Conservation (phyloP, 2,113 vertebrate species). For the Neotragus pygmaeus region DNA sequence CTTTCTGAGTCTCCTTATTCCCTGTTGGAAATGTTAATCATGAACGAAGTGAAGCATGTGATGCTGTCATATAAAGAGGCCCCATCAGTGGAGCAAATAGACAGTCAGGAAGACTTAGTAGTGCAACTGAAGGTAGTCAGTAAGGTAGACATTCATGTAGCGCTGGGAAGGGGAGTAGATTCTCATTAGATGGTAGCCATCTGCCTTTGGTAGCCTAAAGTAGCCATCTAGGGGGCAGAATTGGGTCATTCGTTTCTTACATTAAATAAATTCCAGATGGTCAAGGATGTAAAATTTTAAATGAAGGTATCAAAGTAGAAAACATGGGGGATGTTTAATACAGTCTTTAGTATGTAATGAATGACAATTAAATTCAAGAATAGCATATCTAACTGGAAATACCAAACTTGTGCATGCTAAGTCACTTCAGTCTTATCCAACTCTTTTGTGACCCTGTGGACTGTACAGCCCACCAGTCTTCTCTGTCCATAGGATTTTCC, state of each 20-base stretch:
- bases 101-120: neutral
- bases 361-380: neutral
- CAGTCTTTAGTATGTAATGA: neutral
- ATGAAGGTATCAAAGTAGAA: neutral
- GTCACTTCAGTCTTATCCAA: neutral
- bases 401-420: neutral
- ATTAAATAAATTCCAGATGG: neutral
- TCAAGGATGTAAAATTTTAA: slow-evolving; percentile 1
- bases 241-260: neutral
- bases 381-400: neutral
- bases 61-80: neutral
- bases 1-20: neutral
- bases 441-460: neutral
- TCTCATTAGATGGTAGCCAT: neutral
- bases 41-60: neutral
- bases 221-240: neutral
- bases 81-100: neutral
- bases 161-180: neutral
- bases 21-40: neutral
- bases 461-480: neutral
- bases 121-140: neutral
- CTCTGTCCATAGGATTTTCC: neutral
- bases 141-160: neutral
- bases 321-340: neutral
- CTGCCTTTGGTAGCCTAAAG: neutral